Evolutionary conservation across 2,113 vertebrate genomes (phyloP).

Genomic region (Eonycteris spelaea): DNA sequence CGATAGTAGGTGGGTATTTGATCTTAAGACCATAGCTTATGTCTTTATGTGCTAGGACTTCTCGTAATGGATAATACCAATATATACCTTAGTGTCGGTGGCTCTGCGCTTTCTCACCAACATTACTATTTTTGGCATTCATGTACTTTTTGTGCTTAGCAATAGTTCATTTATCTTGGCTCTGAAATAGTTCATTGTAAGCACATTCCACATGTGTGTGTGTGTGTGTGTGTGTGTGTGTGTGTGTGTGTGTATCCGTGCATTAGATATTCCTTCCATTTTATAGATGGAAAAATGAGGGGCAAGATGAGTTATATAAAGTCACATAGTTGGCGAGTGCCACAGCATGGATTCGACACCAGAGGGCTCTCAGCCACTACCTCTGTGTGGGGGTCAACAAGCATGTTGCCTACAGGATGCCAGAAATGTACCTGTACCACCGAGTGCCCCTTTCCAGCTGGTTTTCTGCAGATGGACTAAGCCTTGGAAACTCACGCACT

Average conservation of each 20-base stretch:
- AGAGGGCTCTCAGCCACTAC: not conserved
- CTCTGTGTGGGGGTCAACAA: not conserved
- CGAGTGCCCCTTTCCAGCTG: not conserved
- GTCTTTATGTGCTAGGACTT: not conserved
- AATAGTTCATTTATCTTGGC: not conserved
- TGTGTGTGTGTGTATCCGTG: not conserved
- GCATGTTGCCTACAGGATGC: rapidly evolving
- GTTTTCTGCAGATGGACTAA: slow-evolving; percentile 47
- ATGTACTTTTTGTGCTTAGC: not conserved
- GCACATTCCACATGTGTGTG: not conserved
- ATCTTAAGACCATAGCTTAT: not conserved
- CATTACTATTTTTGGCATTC: not conserved
- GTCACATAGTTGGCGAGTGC: not conserved
- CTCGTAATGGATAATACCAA: no score
- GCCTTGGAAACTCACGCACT: not conserved
- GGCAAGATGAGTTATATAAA: not conserved
- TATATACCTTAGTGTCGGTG: no score
- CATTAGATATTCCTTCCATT: not conserved
- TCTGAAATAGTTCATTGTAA: not conserved
- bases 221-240: no score
- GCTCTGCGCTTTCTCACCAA: no score
- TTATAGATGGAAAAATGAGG: not conserved
- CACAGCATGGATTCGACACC: not conserved
- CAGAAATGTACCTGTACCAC: rapidly evolving
- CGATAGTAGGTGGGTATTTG: not conserved